Evolutionary conservation across 2,113 vertebrate species (phyloP).

Genomic region (human): DNA sequence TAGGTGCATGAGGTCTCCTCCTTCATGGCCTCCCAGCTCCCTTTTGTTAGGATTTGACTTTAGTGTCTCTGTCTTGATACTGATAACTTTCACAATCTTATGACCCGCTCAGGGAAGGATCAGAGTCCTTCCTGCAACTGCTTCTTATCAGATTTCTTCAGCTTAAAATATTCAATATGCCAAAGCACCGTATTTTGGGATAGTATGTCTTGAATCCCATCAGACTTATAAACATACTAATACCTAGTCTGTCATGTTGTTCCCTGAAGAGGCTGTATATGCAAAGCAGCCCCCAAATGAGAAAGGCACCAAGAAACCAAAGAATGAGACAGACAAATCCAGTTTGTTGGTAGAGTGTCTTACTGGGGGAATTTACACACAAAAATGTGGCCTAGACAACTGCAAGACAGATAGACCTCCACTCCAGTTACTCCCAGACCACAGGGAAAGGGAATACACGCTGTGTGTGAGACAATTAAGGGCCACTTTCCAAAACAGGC

Average conservation of each 20-base stretch:
- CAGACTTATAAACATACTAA: neutral
- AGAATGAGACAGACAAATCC: neutral
- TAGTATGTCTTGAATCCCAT: neutral
- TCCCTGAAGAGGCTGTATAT: neutral
- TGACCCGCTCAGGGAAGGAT: neutral
- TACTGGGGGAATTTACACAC: neutral
- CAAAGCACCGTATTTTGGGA: neutral
- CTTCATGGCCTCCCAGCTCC: neutral
- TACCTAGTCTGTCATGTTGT: too few relatives aligned
- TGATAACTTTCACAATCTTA: neutral
- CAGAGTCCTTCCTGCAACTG: neutral
- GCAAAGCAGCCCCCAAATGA: too few relatives aligned
- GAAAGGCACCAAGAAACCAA: neutral
- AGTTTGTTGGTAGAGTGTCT: neutral
- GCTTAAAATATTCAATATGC: neutral
- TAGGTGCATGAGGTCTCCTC: neutral
- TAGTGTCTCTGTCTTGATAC: neutral
- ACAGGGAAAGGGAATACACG: neutral
- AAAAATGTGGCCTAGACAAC: neutral
- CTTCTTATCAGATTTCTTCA: neutral
- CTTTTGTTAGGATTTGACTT: neutral
- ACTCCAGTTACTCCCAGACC: neutral
- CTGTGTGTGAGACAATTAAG: neutral
- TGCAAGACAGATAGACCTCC: neutral
- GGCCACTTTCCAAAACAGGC: neutral